Percentiles rank a stretch among this genome's conserved stretches.
Evolutionary conservation across 2,797 vertebrate species (phyloP).

Genomic region (Myotis pilosus): DNA sequence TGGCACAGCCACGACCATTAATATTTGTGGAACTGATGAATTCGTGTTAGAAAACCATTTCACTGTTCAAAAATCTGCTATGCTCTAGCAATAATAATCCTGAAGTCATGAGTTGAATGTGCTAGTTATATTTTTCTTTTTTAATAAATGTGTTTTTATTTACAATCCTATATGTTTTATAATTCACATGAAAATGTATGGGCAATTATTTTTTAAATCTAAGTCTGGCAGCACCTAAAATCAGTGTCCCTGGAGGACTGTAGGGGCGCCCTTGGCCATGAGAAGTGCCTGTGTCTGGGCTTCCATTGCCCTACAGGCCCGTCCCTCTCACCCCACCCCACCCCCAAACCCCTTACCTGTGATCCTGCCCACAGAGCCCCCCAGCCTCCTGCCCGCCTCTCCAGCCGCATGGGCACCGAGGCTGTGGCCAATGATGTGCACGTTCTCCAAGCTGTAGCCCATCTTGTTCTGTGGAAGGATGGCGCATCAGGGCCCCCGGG

Average conservation of each 20-base stretch:
- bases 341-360: slow-evolving; percentile 86
- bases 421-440: slow-evolving; percentile 92
- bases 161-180: not conserved
- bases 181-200: not conserved
- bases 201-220: not conserved
- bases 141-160: not conserved
- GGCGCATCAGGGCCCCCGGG: not conserved
- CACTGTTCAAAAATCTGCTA: no score
- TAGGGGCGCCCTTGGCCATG: rapidly evolving
- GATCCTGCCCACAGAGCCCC: slow-evolving; percentile 83
- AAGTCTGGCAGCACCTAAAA: not conserved
- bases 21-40: no score
- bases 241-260: not conserved
- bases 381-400: slow-evolving; percentile 85
- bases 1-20: not conserved
- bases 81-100: no score
- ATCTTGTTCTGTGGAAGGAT: slow-evolving; percentile 74
- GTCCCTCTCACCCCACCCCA: rapidly evolving
- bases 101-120: no score
- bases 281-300: not conserved
- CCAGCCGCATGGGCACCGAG: slow-evolving; percentile 89
- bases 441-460: slow-evolving; percentile 77
- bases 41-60: no score
- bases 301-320: rapidly evolving
- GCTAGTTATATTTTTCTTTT: no score